A percentile compares a stretch with the other conserved stretches of the same genome.
phyloP scores from a whole-genome alignment of 2,888 invertebrate species.

The Prosapia bicincta region DNA sequence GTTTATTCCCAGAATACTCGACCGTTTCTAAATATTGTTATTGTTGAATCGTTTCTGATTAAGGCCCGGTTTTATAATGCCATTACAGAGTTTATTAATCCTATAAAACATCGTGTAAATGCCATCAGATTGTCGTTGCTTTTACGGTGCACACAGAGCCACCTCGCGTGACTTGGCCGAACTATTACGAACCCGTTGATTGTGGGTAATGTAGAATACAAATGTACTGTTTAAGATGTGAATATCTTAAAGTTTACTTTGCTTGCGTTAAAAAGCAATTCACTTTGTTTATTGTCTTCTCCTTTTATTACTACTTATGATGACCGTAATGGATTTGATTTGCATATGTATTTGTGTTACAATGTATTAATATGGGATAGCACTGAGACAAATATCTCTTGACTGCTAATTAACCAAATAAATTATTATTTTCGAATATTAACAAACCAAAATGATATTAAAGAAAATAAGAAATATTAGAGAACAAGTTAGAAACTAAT shows the following conservation, averaged over 20 bases:
- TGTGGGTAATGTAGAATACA: not conserved
- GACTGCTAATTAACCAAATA: no score
- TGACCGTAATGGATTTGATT: no score
- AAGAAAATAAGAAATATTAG: no score
- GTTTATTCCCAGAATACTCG: not conserved
- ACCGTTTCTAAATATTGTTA: not conserved
- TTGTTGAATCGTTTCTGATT: not conserved
- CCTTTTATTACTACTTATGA: no score
- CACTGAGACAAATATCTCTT: no score
- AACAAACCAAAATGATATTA: no score
- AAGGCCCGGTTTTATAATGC: not conserved
- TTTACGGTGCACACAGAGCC: not conserved
- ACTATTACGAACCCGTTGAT: not conserved
- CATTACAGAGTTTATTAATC: not conserved
- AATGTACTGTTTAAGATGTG: not conserved
- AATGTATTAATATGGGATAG: no score
- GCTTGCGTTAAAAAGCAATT: no score
- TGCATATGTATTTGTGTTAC: no score
- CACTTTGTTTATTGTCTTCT: no score
- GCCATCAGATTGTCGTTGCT: not conserved
- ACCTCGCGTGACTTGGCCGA: not conserved
- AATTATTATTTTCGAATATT: no score
- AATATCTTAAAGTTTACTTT: not conserved
- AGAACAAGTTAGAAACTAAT: no score
- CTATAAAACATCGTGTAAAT: not conserved